Percentiles rank a stretch among this genome's conserved stretches.
Conservation (phyloP, 2,113 vertebrate genomes). For the Cygnus buccinator region DNA sequence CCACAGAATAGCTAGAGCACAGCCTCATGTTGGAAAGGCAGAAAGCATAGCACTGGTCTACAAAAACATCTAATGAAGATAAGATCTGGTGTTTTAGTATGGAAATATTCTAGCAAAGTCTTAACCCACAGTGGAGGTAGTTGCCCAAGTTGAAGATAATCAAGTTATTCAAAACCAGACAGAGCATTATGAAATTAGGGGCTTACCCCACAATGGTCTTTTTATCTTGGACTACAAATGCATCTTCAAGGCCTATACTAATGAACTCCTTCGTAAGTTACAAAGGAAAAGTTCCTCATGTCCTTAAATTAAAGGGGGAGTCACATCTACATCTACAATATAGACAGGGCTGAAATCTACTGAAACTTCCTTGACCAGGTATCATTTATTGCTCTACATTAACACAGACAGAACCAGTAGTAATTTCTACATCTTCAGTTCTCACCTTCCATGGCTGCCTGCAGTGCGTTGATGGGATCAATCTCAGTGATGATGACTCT, state of each 20-base stretch:
- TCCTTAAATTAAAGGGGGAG: neutral
- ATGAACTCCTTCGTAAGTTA: neutral
- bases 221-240: neutral
- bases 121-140: neutral
- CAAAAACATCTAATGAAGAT: neutral
- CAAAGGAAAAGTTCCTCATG: neutral
- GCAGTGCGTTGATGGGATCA: conserved; percentile 95
- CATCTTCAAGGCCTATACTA: neutral
- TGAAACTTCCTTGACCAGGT: neutral
- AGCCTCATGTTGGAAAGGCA: neutral
- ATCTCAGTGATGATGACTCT: conserved; percentile 96
- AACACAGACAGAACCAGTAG: neutral
- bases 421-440: neutral
- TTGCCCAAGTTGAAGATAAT: neutral
- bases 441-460: conserved; percentile 97
- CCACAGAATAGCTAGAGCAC: neutral
- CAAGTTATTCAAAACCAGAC: neutral
- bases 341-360: neutral
- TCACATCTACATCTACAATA: neutral
- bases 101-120: neutral
- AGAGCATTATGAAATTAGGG: accelerated
- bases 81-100: neutral
- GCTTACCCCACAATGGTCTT: neutral
- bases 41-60: neutral
- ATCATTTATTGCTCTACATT: neutral